These are phyloP conservation scores for Chiroxiphia lanceolata DNA, from an alignment of 2,797 vertebrate genomes.

Conservation along the genomic window DNA sequence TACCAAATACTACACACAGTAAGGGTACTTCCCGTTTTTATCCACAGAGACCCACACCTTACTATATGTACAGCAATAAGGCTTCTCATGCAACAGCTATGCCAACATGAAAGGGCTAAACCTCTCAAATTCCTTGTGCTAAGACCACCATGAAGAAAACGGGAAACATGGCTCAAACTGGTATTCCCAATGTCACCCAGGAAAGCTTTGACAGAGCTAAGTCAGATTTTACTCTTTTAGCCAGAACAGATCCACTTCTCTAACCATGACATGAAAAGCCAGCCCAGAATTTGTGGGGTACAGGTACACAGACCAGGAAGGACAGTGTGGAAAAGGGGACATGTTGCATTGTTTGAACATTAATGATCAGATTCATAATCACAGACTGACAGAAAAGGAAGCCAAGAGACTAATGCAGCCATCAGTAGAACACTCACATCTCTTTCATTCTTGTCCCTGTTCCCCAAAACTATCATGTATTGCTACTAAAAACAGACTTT, in stretches of 20 bases:
- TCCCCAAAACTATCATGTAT: neutral
- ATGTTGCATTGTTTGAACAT: neutral
- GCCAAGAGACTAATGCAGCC: neutral
- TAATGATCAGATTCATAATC: neutral
- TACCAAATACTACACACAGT: neutral
- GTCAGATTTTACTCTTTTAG: neutral
- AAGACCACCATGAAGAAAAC: neutral
- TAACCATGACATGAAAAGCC: neutral
- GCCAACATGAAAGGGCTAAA: neutral
- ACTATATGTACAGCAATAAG: neutral
- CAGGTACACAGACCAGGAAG: neutral
- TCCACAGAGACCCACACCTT: neutral
- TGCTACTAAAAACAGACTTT: neutral
- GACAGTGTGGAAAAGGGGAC: neutral
- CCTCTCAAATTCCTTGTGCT: neutral
- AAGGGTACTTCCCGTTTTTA: neutral
- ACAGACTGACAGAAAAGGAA: neutral
- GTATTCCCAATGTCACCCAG: neutral
- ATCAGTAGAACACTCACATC: neutral
- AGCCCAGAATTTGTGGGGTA: neutral
- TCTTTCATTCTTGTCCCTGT: neutral
- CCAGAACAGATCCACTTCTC: neutral
- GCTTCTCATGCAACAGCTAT: neutral
- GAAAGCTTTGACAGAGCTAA: neutral
- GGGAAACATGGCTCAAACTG: neutral